Conservation (phyloP, 2,888 invertebrate species). For the Celastrina argiolus region DNA sequence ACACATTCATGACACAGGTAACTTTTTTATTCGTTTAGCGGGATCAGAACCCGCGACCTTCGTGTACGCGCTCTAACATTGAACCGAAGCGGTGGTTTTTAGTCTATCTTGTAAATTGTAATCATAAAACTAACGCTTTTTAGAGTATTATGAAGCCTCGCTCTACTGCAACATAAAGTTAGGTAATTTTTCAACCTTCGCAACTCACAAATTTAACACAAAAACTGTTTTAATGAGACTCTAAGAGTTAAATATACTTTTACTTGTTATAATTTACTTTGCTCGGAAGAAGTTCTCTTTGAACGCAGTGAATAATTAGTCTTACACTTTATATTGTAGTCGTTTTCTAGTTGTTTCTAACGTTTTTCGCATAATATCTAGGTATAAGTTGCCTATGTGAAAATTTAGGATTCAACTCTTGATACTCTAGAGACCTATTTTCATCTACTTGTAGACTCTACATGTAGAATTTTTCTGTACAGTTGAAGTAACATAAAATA, state of each 20-base stretch:
- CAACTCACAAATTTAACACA: conserved; percentile 14
- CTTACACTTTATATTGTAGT: not conserved
- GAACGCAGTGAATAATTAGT: not conserved
- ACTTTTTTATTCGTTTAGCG: too few species aligned
- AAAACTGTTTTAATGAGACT: conserved; percentile 9
- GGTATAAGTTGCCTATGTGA: not conserved
- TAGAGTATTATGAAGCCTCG: not conserved
- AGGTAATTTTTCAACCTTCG: conserved; percentile 14
- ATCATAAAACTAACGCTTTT: not conserved
- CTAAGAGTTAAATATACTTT: not conserved
- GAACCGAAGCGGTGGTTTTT: too few species aligned
- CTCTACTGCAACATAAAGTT: conserved; percentile 4
- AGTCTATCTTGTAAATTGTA: too few species aligned
- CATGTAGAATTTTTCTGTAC: too few species aligned
- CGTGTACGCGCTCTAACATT: too few species aligned
- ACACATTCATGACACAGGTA: too few species aligned
- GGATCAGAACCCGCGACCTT: too few species aligned
- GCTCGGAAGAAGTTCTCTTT: not conserved
- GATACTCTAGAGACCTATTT: too few species aligned
- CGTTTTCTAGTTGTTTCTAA: not conserved
- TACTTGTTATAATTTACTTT: conserved; percentile 18
- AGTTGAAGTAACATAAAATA: too few species aligned
- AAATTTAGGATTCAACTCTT: not conserved
- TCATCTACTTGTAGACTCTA: too few species aligned
- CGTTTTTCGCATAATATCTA: not conserved